These are phyloP conservation scores for Agonopterix subpropinquella DNA, from an alignment of 2,888 invertebrate genomes.

Conservation along the genomic window DNA sequence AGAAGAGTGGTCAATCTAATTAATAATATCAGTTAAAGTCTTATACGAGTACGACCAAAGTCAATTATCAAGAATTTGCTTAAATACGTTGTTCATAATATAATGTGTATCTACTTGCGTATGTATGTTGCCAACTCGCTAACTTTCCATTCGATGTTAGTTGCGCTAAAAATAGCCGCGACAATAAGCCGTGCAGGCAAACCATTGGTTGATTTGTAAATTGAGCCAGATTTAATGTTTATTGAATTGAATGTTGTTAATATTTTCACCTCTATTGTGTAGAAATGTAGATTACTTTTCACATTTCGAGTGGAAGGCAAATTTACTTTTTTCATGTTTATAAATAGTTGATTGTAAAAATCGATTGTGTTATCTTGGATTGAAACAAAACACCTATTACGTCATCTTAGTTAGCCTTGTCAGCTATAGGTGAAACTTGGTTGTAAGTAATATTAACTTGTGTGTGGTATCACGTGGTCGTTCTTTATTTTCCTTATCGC, in stretches of 20 bases:
- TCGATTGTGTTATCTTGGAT: slow-evolving; percentile 28
- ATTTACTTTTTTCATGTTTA: slow-evolving; percentile 6
- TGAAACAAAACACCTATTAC: slow-evolving; percentile 17
- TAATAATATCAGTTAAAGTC: too few species aligned
- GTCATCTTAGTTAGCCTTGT: slow-evolving; percentile 33
- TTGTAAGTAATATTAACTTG: slow-evolving; percentile 24
- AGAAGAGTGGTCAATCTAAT: too few species aligned
- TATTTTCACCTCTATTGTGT: not conserved
- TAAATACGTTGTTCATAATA: too few species aligned
- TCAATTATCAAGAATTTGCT: too few species aligned
- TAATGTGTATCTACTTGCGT: not conserved
- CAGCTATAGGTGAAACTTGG: slow-evolving; percentile 29
- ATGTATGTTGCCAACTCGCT: slow-evolving; percentile 53
- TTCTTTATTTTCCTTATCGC: slow-evolving; percentile 45
- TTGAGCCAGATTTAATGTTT: not conserved
- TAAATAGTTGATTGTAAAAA: slow-evolving; percentile 13
- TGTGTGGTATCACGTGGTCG: slow-evolving; percentile 39
- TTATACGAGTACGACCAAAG: too few species aligned
- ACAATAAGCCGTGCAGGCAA: slow-evolving; percentile 45
- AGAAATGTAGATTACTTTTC: too few species aligned
- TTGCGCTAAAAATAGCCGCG: slow-evolving; percentile 59
- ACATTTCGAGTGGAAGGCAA: not conserved
- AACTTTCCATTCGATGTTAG: slow-evolving; percentile 63
- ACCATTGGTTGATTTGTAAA: slow-evolving; percentile 38
- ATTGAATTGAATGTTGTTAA: not conserved